Percentiles rank a stretch among this genome's conserved stretches.
phyloP scores from a whole-genome alignment of 2,113 vertebrate species.

The Lophura nycthemera region DNA sequence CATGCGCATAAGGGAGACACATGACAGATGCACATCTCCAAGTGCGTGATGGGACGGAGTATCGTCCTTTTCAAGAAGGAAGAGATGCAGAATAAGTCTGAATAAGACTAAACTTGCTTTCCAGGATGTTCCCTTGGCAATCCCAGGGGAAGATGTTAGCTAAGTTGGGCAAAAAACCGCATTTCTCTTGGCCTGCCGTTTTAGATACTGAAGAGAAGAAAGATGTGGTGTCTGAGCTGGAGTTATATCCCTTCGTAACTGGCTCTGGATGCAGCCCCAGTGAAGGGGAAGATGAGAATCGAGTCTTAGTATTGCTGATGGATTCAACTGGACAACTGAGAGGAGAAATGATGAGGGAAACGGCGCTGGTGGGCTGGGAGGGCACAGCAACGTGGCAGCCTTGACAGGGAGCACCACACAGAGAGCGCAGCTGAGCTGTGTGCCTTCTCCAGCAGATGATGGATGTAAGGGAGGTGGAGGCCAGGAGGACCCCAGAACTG shows the following conservation, averaged over 20 bases:
- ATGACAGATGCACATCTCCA: not conserved
- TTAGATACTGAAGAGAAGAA: not conserved
- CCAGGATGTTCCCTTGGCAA: accelerated
- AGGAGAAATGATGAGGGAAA: not conserved
- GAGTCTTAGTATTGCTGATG: not conserved
- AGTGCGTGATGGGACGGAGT: not conserved
- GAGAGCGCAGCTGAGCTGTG: not conserved
- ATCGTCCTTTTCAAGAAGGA: not conserved
- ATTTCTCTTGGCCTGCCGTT: not conserved
- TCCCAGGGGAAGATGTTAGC: not conserved
- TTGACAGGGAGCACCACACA: too few species aligned
- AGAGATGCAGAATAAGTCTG: not conserved
- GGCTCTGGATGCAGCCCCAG: not conserved
- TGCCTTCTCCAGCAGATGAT: not conserved
- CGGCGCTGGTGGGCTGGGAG: not conserved
- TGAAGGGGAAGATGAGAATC: not conserved
- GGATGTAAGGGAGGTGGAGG: not conserved
- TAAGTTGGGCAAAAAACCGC: accelerated
- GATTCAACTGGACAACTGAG: not conserved
- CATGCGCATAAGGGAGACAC: accelerated
- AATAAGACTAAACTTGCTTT: not conserved
- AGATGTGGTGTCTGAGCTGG: not conserved
- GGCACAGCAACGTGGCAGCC: not conserved
- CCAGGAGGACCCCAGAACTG: not conserved
- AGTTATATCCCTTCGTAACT: not conserved